Conservation (phyloP, 2,113 vertebrate species). For the Melanocharis versteri region DNA sequence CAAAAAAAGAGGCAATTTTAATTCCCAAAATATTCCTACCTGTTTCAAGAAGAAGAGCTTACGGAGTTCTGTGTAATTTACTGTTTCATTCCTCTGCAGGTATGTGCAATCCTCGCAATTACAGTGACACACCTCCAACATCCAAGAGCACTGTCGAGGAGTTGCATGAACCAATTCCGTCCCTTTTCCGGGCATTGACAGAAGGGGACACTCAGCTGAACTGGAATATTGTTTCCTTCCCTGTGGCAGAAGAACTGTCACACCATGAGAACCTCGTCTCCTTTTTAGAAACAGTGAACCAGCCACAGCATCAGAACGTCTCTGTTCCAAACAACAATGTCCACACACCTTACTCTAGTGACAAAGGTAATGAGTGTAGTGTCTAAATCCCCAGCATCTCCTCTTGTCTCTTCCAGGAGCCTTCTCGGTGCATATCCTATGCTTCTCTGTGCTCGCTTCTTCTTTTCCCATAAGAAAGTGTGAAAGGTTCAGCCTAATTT, state of each 20-base stretch:
- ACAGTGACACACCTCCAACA: conserved; percentile 94
- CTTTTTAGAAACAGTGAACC: conserved; percentile 91
- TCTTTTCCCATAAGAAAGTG: neutral
- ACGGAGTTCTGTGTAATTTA: neutral
- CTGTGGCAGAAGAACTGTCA: conserved; percentile 91
- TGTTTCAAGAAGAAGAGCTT: neutral
- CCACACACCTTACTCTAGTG: conserved; percentile 83
- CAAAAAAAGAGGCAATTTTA: neutral
- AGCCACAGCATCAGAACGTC: conserved; percentile 85
- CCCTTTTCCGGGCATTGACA: conserved; percentile 93
- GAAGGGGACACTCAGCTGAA: conserved; percentile 91
- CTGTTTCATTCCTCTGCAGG: conserved; percentile 69
- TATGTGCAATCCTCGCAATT: conserved; percentile 98
- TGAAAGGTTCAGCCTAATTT: neutral
- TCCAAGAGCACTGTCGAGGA: conserved; percentile 98
- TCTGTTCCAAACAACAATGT: conserved; percentile 90
- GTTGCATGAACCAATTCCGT: conserved; percentile 93
- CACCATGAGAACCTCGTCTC: conserved; percentile 94
- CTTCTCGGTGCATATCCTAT: neutral
- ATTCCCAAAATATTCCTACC: neutral
- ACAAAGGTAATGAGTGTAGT: conserved; percentile 79
- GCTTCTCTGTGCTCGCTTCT: neutral
- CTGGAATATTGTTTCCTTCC: conserved; percentile 98
- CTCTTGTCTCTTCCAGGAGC: neutral
- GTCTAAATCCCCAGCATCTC: neutral